These are phyloP conservation scores for Bombus soroeensis DNA, from an alignment of 1,140 invertebrate genomes.

Conservation along the genomic window DNA sequence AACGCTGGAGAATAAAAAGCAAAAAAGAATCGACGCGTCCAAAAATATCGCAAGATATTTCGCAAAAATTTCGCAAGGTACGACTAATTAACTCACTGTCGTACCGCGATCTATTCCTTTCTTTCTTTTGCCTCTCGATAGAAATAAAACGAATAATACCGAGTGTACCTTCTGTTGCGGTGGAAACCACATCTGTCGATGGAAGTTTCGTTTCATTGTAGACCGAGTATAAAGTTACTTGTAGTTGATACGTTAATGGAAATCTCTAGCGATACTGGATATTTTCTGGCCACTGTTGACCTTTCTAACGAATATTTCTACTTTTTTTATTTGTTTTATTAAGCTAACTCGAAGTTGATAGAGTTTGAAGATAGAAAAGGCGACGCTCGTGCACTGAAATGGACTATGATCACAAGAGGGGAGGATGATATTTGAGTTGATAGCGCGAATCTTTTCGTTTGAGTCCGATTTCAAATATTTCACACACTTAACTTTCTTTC, in stretches of 20 bases:
- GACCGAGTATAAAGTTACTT: slow-evolving; percentile 28
- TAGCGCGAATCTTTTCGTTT: background rate
- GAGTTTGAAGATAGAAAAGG: background rate
- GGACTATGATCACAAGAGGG: no score
- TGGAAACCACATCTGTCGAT: slow-evolving; percentile 36
- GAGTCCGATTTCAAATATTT: background rate
- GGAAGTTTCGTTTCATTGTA: slow-evolving; percentile 32
- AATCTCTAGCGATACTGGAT: slow-evolving; percentile 24
- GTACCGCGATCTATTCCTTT: background rate
- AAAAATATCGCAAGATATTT: background rate
- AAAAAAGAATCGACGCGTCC: background rate
- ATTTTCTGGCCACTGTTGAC: slow-evolving; percentile 26
- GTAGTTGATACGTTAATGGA: slow-evolving; percentile 17
- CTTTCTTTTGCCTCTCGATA: background rate
- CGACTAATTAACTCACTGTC: background rate
- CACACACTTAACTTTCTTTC: background rate
- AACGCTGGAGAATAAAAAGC: background rate
- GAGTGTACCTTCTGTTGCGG: background rate
- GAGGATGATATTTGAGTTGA: background rate
- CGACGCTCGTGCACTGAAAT: no score
- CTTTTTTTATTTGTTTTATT: no score
- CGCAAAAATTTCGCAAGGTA: background rate
- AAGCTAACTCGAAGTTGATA: background rate
- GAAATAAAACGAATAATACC: background rate
- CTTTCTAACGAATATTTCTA: slow-evolving; percentile 13